Evolutionary conservation across 2,113 vertebrate genomes (phyloP).

Genomic region (Strix uralensis): DNA sequence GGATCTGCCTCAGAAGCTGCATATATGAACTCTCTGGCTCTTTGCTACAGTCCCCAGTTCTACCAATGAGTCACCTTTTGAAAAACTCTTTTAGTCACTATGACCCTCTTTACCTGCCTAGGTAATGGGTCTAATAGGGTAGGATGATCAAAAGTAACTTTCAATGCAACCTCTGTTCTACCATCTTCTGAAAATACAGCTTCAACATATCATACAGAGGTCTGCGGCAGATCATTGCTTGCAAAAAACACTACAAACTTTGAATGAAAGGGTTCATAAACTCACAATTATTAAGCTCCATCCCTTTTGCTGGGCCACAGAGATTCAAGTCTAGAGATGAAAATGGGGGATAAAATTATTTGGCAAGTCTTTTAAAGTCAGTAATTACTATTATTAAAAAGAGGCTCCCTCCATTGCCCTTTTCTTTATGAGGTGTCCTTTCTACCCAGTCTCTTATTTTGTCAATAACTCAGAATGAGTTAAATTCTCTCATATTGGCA

Average conservation of each 20-base stretch:
- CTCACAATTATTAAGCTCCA: not conserved
- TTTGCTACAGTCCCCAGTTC: not conserved
- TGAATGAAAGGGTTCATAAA: not conserved
- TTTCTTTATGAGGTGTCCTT: not conserved
- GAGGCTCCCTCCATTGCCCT: not conserved
- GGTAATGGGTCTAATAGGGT: not conserved
- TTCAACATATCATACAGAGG: not conserved
- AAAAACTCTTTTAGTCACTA: not conserved
- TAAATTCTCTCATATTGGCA: not conserved
- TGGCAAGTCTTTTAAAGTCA: not conserved
- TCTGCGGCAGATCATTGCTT: not conserved
- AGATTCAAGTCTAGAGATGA: fast-evolving
- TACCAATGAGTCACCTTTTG: not conserved
- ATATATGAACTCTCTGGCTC: not conserved
- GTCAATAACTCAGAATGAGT: not conserved
- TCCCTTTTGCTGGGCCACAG: not conserved
- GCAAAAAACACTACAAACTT: not conserved
- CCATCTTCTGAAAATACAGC: not conserved
- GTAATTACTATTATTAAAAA: not conserved
- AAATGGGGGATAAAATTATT: not conserved
- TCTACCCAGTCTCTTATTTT: not conserved
- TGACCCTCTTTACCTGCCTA: not conserved
- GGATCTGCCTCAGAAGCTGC: not conserved
- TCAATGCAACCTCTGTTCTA: not conserved
- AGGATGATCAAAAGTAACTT: not conserved